Evolutionary conservation across 2,888 invertebrate genomes (phyloP).

Genomic region (Lasius platythorax): DNA sequence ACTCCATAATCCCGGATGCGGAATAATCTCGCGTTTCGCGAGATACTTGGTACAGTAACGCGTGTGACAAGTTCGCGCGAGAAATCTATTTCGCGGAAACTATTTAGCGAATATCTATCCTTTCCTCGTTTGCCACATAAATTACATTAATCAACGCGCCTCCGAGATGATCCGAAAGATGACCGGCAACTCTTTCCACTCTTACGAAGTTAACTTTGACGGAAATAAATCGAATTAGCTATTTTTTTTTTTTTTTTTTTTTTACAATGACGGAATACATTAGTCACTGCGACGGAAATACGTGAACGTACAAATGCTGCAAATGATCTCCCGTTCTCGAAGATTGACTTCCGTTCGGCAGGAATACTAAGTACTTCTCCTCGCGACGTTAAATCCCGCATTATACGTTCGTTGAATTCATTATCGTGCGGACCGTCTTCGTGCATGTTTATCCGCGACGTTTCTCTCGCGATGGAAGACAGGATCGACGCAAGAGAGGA

Average conservation of each 20-base stretch:
- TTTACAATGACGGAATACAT: background rate
- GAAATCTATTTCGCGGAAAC: conserved; percentile 16
- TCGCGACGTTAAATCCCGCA: conserved; percentile 35
- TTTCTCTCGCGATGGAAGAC: background rate
- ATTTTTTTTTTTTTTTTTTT: too few relatives aligned
- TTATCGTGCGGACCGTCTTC: conserved; percentile 37
- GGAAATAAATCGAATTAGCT: background rate
- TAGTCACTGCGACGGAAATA: background rate
- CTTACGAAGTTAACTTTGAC: background rate
- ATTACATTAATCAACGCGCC: background rate
- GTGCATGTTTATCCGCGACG: conserved; percentile 20
- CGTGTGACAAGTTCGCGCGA: conserved; percentile 39
- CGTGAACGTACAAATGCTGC: background rate
- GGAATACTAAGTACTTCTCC: conserved; percentile 37
- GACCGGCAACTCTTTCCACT: background rate
- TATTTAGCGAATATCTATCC: conserved; percentile 16
- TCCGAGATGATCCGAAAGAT: background rate
- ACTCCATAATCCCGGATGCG: conserved; percentile 18
- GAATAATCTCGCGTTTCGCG: conserved; percentile 42
- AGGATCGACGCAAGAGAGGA: background rate
- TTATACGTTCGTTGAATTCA: conserved; percentile 51
- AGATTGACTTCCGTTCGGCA: background rate
- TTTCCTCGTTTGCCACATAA: background rate
- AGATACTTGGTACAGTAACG: conserved; percentile 34
- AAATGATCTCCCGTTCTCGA: background rate